Conservation (phyloP, 2,113 vertebrate genomes). For the Trogon melanurus region DNA sequence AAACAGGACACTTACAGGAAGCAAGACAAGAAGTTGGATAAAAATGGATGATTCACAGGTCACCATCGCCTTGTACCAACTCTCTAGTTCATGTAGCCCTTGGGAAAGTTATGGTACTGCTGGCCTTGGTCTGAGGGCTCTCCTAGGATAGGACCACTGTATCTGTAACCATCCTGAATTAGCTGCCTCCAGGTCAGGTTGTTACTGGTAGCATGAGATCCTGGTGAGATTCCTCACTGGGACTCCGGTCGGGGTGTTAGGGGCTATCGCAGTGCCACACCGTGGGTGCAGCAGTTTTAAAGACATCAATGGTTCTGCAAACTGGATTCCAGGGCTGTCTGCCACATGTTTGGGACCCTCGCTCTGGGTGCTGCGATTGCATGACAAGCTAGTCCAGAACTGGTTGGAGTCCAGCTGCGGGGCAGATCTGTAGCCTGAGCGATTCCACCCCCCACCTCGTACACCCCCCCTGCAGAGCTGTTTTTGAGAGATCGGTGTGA, state of each 20-base stretch:
- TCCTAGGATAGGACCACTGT: neutral
- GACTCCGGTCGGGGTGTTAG: accelerated
- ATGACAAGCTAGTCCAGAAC: neutral
- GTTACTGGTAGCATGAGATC: neutral
- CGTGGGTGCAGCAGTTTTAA: neutral
- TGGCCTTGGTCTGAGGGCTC: neutral
- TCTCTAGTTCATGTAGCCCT: neutral
- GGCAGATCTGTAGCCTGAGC: neutral
- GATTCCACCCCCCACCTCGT: neutral
- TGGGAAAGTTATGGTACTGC: accelerated
- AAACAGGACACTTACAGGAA: accelerated
- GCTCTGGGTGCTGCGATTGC: neutral
- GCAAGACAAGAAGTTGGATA: neutral
- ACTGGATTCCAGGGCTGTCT: neutral
- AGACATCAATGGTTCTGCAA: neutral
- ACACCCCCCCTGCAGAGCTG: neutral
- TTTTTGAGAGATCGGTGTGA: neutral
- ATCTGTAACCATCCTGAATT: neutral
- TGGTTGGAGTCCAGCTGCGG: neutral
- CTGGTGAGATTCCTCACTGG: neutral
- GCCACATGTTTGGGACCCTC: neutral
- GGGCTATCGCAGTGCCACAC: accelerated
- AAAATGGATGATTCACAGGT: neutral
- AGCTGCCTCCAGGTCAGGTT: neutral
- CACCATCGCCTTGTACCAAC: neutral